Evolutionary conservation across 2,113 vertebrate species (phyloP), one percentile per base, ranked within the genome.

Genomic region (Coturnix japonica): DNA sequence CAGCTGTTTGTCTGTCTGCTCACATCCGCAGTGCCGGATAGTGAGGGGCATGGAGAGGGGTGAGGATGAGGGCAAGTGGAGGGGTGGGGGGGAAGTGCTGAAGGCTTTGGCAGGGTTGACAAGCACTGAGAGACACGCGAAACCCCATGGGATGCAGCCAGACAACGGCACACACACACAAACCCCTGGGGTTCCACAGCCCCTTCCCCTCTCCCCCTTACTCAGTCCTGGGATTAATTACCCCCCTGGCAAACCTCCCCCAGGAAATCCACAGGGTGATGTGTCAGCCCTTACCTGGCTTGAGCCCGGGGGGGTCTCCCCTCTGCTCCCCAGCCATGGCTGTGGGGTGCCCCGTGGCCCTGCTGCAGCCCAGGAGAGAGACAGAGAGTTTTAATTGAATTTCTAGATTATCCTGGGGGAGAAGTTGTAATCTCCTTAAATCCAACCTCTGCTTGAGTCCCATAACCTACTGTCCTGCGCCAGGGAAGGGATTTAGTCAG

Each of bases 361-460:
- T 93, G 87, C 91, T 95, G 94, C 93, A 92, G 93, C 93, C 95
- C 25, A 0, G 78, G 66, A 6, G 4, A 77, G 81, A 92, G 89
- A 89, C 93, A 94, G 94, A 94, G 95, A 95, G 93, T 95, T 96
- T 96, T 95, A 95, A 96, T 95, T 95, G 95, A 95, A 95, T 95
- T 96, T 95, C 94, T 95, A 94, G 94, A 96, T 96, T 94, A 96
- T 96, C 94, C 91, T 73, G 87, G 90, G 64, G 93, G 89, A 94
- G 95, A 95, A 95, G 95, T 87, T 91, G 91, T 96, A 96, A 96
- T 96, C 95, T 95, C 91, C 95, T 96, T 96, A 95, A 94, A 96
- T 91, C 95, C 94, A 96, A 85, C 94, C 95, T 96, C 95, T 95
- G 93, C 78, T 91, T 10, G 64, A 94, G 91, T 94, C 95, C 94